Evolutionary conservation across 2,113 vertebrate species (phyloP), one percentile per base, ranked within the genome.

Genomic region (Patagioenas fasciata): DNA sequence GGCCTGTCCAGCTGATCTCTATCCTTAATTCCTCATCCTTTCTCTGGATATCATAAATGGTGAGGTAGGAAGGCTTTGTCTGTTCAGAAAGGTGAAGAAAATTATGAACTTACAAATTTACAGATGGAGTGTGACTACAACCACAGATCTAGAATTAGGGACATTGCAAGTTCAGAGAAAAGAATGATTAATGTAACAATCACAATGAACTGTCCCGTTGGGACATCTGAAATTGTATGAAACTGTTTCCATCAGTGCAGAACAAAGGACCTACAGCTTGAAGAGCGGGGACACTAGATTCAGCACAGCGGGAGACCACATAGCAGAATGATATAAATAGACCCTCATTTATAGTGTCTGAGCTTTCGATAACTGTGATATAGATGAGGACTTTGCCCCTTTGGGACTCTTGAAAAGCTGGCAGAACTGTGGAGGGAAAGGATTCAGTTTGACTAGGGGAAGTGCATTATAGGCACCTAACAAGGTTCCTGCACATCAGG

Each of bases 181-280:
- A 91, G 62, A 66, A 64, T 74, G 64, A 91, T 91, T 88, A 56
- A 88, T 83, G 20, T 47, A 93, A 80, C 56, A 64, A 78, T 57
- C 73, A 85, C 88, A 80, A 54, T 48, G 71, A 96, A 78, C 26
- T 70, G 51, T 44, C 84, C 67, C 26, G 0, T 24, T 95, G 75
- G 71, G 64, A 80, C 51, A 48, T 70, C 67, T 70, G 42, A 78
- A 93, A 88, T 88, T 36, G 56, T 86, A 53, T 53, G 19, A 84
- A 96, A 93, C 56, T 70, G 6, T 83, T 96, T 93, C 65, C 89
- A 92, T 79, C 64, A 72, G 34, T 14, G 36, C 19, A 53, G 71
- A 90, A 80, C 72, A 91, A 90, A 93, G 73, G 56, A 77, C 24
- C 48, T 62, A 31, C 0, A 1, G 11, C 74, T 90, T 67, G 62